Evolutionary conservation across 2,888 invertebrate genomes (phyloP), one percentile per base, ranked within the genome.

Genomic region (Coecobrya sp.): DNA sequence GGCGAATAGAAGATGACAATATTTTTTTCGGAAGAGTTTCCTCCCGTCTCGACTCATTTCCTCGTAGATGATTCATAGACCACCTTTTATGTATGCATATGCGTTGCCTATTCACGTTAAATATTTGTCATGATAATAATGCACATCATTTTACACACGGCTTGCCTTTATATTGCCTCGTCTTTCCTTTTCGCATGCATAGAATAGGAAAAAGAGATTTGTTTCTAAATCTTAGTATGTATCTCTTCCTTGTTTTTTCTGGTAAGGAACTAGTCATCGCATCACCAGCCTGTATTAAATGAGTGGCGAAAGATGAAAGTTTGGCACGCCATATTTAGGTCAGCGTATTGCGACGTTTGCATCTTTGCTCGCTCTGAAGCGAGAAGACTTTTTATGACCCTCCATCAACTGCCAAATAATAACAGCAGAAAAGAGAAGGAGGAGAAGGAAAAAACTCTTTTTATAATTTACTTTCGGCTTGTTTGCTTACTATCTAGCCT

Each of bases 341-440:
- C 91, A 91, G 45, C 70, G 45, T 87, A 91, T 76, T 87, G 91
- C 87, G 91, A 73, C 91, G 82, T 86, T 73, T 79, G 76, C 62
- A 91, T 79, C 65, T 86, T 86, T 79, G 16, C 45, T 13, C 55
- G 49, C 27, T 73, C 42, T 19, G 45, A 79, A 79, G 52, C 79
- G 79, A 79, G 52, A 79, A 30, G 16, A 79, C 13, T 81, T 89
- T 89, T 90, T 85, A 85, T n/a, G 76, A 79, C 76, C 45, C 73
- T 36, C 76, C 84, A 82, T 89, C 97, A 84, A 88, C 84, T 92
- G 92, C 76, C 86, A 87, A 84, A 70, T 45, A 73, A 42, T 19
- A 73, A 49, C 79, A n/a, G 52, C 49, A 55, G 55, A 13, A 55
- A 10, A 95, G 49, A 36, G 30, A 19, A 36, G 22, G 19, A 62